Conservation (phyloP, 2,888 invertebrate species). For the Eristalinus sepulchralis region DNA sequence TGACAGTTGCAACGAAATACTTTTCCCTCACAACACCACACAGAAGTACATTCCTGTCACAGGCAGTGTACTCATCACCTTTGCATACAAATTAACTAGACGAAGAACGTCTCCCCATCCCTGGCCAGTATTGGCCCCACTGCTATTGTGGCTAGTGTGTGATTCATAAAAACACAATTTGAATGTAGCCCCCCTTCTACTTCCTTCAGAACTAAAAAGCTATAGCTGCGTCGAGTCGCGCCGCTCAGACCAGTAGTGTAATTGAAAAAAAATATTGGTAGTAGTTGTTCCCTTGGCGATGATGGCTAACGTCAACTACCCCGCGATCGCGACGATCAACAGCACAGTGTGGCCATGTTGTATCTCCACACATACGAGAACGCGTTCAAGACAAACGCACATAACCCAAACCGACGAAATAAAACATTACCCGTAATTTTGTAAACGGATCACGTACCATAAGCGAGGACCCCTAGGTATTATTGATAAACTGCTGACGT, state of each 20-base stretch:
- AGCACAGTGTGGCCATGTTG: constrained; percentile 16
- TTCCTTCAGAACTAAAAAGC: not conserved
- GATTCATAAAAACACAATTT: constrained; percentile 67
- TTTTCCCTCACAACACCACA: constrained; percentile 32
- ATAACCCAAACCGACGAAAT: constrained; percentile 48
- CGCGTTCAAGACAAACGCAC: not conserved
- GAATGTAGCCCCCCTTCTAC: constrained; percentile 30
- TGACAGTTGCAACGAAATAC: constrained; percentile 5
- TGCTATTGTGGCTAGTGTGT: constrained; percentile 16
- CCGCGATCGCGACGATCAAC: constrained; percentile 55
- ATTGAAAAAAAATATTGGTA: constrained; percentile 69
- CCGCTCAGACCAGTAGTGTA: constrained; percentile 47
- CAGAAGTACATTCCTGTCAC: constrained; percentile 52
- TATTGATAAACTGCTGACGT: constrained; percentile 63
- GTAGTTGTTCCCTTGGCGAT: constrained; percentile 36
- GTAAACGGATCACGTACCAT: constrained; percentile 66
- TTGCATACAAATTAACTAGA: constrained; percentile 68
- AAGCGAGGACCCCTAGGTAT: constrained; percentile 61
- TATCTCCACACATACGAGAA: not conserved
- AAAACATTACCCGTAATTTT: constrained; percentile 60
- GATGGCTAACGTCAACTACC: constrained; percentile 62
- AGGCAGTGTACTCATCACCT: constrained; percentile 57
- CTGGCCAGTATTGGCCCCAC: not conserved
- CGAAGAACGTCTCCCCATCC: constrained; percentile 35
- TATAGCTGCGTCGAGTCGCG: not conserved